These are phyloP conservation scores for Nyctereutes procyonoides DNA, from an alignment of 2,113 vertebrate species.

Conservation along the genomic window DNA sequence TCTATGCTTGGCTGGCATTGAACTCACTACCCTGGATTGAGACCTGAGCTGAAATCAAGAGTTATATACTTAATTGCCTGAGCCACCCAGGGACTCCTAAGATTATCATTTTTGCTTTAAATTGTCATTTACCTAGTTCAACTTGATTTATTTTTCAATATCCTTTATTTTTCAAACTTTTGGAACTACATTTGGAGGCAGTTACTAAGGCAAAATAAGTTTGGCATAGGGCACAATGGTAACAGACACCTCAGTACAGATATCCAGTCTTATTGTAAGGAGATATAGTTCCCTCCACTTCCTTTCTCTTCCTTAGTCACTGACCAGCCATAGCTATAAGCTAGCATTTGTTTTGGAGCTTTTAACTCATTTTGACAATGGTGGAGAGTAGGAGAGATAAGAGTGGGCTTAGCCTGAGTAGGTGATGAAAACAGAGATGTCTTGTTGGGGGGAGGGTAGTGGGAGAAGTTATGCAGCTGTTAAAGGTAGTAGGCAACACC, in stretches of 20 bases:
- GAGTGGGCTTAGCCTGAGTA: not conserved
- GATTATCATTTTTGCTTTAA: not conserved
- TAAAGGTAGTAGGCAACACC: not conserved
- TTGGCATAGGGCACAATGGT: not conserved
- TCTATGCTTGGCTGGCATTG: not conserved
- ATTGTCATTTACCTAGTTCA: not conserved
- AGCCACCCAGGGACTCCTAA: not conserved
- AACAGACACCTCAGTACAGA: not conserved
- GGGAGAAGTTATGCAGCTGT: not conserved
- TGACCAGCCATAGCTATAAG: not conserved
- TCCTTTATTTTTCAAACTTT: not conserved
- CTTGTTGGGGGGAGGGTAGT: rapidly evolving
- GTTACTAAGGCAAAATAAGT: not conserved
- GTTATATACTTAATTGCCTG: not conserved
- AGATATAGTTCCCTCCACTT: not conserved
- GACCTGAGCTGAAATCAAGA: not conserved
- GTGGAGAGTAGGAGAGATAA: not conserved
- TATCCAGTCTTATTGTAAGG: not conserved
- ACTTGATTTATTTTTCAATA: not conserved
- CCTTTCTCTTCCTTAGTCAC: not conserved
- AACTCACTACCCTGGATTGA: not conserved
- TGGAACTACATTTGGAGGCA: not conserved
- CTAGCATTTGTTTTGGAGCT: not conserved
- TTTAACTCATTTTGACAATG: not conserved
- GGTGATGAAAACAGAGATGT: not conserved